These are phyloP conservation scores for Triplophysa rosa DNA, from an alignment of 2,113 vertebrate genomes.

Conservation along the genomic window DNA sequence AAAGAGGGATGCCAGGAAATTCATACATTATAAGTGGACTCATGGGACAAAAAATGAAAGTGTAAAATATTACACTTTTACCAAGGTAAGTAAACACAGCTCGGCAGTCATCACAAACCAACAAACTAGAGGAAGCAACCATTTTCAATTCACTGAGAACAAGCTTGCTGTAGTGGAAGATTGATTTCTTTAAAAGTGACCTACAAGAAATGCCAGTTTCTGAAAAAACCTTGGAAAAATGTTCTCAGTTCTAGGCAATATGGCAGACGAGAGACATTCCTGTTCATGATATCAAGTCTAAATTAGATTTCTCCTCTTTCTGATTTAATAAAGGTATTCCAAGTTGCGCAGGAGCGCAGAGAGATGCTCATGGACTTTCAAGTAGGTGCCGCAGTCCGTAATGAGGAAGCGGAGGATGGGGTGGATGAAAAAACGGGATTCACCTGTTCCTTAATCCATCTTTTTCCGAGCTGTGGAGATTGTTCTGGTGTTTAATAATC, in stretches of 20 bases:
- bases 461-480: constrained; percentile 58
- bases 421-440: constrained; percentile 48
- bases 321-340: constrained; percentile 59
- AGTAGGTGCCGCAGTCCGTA: constrained; percentile 46
- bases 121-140: not conserved
- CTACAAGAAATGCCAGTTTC: not conserved
- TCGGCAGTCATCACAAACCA: not conserved
- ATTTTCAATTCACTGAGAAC: constrained; percentile 10
- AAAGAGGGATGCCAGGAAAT: not conserved
- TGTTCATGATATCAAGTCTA: constrained; percentile 65
- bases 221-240: not conserved
- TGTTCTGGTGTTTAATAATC: constrained; percentile 68
- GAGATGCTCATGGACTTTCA: constrained; percentile 60
- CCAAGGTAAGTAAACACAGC: not conserved
- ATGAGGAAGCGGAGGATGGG: constrained; percentile 39
- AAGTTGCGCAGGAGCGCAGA: constrained; percentile 47
- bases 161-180: not conserved
- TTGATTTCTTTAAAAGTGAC: constrained; percentile 14
- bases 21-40: not conserved
- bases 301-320: constrained; percentile 58
- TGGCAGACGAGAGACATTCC: constrained; percentile 49
- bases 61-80: not conserved
- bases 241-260: constrained; percentile 27
- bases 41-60: not conserved
- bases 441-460: constrained; percentile 48